A percentile compares a stretch with the other conserved stretches of the same genome.
phyloP scores from a whole-genome alignment of 2,888 invertebrate species.

The Vesta saturnalis region DNA sequence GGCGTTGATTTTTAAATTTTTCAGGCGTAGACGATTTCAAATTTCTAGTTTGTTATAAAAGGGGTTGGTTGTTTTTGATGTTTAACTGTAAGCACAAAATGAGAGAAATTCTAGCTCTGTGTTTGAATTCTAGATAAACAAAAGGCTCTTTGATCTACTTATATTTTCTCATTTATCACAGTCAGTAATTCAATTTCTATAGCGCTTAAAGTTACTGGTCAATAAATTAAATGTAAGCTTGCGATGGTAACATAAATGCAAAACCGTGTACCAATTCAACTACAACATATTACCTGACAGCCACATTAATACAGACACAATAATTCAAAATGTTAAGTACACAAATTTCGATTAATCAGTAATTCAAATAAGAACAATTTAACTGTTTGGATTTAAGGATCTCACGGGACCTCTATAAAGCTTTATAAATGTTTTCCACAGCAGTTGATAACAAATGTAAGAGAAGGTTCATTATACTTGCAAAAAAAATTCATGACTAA shows the following conservation, averaged over 20 bases:
- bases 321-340: neutral
- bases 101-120: no score
- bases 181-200: slow-evolving; percentile 1
- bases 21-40: no score
- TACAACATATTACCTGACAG: neutral
- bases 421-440: slow-evolving; percentile 28
- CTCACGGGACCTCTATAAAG: slow-evolving; percentile 15
- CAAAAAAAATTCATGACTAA: slow-evolving; percentile 37
- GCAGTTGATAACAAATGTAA: slow-evolving; percentile 27
- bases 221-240: neutral
- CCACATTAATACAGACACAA: neutral
- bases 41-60: no score
- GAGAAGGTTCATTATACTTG: slow-evolving; percentile 35
- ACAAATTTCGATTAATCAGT: slow-evolving; percentile 19
- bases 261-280: neutral
- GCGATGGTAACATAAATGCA: neutral
- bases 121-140: no score
- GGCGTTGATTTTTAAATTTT: no score
- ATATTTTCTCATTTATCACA: no score
- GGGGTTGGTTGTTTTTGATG: no score
- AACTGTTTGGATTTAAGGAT: slow-evolving; percentile 20
- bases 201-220: neutral
- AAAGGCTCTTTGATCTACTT: no score
- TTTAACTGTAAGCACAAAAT: no score
- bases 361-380: slow-evolving; percentile 16